Evolutionary conservation across 2,888 invertebrate species (phyloP), one percentile per base, ranked within the genome.

Genomic region (Tortricodes alternella): DNA sequence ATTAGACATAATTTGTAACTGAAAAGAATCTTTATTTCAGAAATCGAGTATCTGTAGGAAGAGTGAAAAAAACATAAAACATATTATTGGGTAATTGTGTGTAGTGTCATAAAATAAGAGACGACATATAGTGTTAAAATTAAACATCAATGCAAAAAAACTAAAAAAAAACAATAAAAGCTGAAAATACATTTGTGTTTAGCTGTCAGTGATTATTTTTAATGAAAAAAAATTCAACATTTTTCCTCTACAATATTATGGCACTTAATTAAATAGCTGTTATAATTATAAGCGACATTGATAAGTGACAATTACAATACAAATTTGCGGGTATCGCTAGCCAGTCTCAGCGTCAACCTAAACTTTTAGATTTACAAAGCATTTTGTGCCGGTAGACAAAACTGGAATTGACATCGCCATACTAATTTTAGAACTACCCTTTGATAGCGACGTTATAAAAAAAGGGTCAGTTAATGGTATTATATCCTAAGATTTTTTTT

Each of bases 301-400:
- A 57, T 9, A 46, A n/a, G 72, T 73, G 67, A 65, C 65, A 61
- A 56, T 16, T 61, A 69, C 63, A 74, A 62, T 62, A 78, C 72
- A 74, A 62, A 70, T 66, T 62, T 66, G 70, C 63, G 66, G 62
- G 55, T 63, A 64, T 60, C 61, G 63, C 65, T 78, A 77, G 77
- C 79, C 68, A 56, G 65, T 67, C 68, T 70, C 62, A 84, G 88
- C 88, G 85, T 85, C 85, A 88, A 75, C 86, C 78, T 81, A 81
- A 84, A 84, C 75, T 76, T 76, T 63, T 61, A 53, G 58, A 37
- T 24, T 7, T 11, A 8, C n/a, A 29, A 44, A 21, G 4, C 24
- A 3, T 37, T n/a, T 18, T 11, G 9, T 29, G 3, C 1, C 24
- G 6, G 1, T 9, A 9, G 5, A 8, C n/a, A n/a, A n/a, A n/a